These are phyloP conservation scores for Aleiodes leptofemur DNA, from an alignment of 2,888 invertebrate species.

Conservation along the genomic window DNA sequence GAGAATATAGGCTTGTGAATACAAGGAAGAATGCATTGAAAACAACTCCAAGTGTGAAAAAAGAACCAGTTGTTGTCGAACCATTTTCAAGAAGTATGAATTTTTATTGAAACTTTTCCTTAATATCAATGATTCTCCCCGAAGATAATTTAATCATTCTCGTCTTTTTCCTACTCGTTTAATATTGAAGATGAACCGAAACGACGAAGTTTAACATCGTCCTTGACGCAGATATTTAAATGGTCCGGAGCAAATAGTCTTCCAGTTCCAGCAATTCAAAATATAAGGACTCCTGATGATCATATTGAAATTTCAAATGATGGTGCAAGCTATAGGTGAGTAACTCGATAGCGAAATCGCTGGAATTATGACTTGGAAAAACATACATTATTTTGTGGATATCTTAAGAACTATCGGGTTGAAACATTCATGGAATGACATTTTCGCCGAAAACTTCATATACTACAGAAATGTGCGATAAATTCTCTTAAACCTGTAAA, in stretches of 20 bases:
- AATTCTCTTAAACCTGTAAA: too few species aligned
- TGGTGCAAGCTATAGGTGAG: constrained; percentile 64
- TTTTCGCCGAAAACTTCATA: too few species aligned
- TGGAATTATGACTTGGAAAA: too few species aligned
- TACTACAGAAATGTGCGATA: too few species aligned
- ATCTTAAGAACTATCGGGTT: too few species aligned
- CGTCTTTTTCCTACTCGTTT: too few species aligned
- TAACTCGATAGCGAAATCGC: neutral
- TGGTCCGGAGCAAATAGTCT: constrained; percentile 77
- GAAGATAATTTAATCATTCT: too few species aligned
- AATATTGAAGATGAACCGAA: constrained; percentile 79
- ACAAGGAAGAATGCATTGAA: constrained; percentile 81
- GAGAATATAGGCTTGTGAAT: constrained; percentile 86
- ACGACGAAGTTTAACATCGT: constrained; percentile 85
- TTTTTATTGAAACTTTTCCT: constrained; percentile 1
- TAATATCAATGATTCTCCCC: neutral
- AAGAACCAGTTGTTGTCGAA: constrained; percentile 60
- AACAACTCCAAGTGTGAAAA: constrained; percentile 63
- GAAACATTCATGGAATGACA: too few species aligned
- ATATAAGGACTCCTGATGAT: constrained; percentile 57
- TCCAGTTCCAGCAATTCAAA: constrained; percentile 62
- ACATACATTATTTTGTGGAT: too few species aligned
- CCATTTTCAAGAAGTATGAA: constrained; percentile 71
- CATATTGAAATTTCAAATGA: constrained; percentile 65
- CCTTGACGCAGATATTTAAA: constrained; percentile 86